Conservation (phyloP, 2,888 invertebrate genomes). For the Standfussiana lucernea region DNA sequence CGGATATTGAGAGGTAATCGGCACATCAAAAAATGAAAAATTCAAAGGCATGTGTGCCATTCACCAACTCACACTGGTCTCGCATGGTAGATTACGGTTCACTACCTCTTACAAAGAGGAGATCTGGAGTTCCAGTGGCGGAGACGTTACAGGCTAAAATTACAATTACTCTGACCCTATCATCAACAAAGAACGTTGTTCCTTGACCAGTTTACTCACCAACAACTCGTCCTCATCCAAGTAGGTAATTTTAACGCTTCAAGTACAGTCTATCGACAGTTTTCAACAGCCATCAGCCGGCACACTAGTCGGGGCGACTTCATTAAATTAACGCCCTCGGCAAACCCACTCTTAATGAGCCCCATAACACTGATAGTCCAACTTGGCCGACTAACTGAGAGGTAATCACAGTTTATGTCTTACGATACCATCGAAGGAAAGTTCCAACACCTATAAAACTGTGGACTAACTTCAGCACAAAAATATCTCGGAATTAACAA, state of each 20-base stretch:
- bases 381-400: conserved; percentile 58
- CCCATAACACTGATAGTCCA: conserved; percentile 61
- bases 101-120: background rate
- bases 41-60: background rate
- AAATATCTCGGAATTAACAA: conserved; percentile 64
- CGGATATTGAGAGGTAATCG: background rate
- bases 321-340: conserved; percentile 64
- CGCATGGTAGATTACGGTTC: background rate
- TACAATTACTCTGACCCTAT: background rate
- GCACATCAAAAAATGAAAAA: background rate
- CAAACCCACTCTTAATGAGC: conserved; percentile 57
- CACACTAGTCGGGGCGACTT: conserved; percentile 58
- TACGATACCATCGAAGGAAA: conserved; percentile 62
- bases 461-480: conserved; percentile 53
- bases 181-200: conserved; percentile 23
- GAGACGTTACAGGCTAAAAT: background rate
- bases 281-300: conserved; percentile 51
- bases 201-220: conserved; percentile 25
- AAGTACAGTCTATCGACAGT: conserved; percentile 59
- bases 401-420: conserved; percentile 62
- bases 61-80: background rate
- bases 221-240: conserved; percentile 34
- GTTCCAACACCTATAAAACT: conserved; percentile 61
- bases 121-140: background rate
- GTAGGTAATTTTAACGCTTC: conserved; percentile 46